Evolutionary conservation across 1,140 invertebrate species (phyloP).

Genomic region (Nymphalis io): DNA sequence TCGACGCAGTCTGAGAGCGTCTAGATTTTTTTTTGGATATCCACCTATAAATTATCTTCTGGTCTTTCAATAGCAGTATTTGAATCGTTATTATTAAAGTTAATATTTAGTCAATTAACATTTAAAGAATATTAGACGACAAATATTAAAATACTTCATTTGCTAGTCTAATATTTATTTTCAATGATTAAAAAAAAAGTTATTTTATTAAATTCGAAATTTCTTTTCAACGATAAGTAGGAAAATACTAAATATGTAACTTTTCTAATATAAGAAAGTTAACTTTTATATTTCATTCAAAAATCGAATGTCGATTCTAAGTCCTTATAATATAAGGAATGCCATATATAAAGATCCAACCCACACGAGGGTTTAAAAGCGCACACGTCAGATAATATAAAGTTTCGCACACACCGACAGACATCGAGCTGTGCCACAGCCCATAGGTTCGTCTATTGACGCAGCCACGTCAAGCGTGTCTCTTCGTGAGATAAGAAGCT

Average conservation of each 20-base stretch:
- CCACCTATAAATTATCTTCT: background rate
- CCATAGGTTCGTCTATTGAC: slow-evolving; percentile 59
- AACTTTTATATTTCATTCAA: background rate
- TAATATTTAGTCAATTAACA: background rate
- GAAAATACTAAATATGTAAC: too few relatives aligned
- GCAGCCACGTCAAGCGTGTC: slow-evolving; percentile 62
- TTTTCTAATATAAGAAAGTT: too few relatives aligned
- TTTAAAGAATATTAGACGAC: too few relatives aligned
- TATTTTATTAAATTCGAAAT: too few relatives aligned
- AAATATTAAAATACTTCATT: too few relatives aligned
- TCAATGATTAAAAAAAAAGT: too few relatives aligned
- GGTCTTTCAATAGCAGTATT: too few relatives aligned
- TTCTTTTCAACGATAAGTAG: too few relatives aligned
- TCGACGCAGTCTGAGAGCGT: slow-evolving; percentile 11
- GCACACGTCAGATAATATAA: slow-evolving; percentile 17
- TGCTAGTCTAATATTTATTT: too few relatives aligned
- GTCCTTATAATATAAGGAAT: background rate
- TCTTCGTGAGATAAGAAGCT: slow-evolving; percentile 54
- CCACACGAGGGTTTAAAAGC: slow-evolving; percentile 8
- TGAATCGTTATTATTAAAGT: background rate
- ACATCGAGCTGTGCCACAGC: slow-evolving; percentile 40
- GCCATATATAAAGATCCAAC: slow-evolving; percentile 6
- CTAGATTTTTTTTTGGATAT: background rate
- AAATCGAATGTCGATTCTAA: background rate
- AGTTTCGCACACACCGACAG: slow-evolving; percentile 37